Percentiles rank a stretch among this genome's conserved stretches.
Evolutionary conservation across 2,888 invertebrate genomes (phyloP).

Genomic region (Eledona agricola): DNA sequence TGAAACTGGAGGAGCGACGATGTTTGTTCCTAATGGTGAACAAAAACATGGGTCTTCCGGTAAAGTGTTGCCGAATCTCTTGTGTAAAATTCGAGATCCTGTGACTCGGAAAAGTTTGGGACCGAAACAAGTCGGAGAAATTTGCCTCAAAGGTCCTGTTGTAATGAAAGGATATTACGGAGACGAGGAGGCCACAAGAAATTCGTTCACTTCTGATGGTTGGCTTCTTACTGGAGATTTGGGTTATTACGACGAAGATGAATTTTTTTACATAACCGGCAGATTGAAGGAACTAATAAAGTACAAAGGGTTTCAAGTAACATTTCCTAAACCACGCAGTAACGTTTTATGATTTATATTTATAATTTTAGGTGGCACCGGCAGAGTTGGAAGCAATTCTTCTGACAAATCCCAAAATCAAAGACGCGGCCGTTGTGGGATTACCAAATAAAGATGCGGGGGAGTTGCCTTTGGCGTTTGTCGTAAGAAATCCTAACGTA

Average conservation of each 20-base stretch:
- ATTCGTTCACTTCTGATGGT: conserved; percentile 75
- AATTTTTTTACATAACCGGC: conserved; percentile 83
- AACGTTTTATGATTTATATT: conserved; percentile 3
- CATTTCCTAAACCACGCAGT: not conserved
- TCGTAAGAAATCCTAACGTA: conserved; percentile 69
- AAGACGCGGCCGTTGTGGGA: conserved; percentile 84
- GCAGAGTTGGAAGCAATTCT: conserved; percentile 88
- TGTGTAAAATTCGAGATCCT: conserved; percentile 61
- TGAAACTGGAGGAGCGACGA: conserved; percentile 71
- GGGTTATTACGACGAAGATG: conserved; percentile 81
- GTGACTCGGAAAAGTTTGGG: conserved; percentile 71
- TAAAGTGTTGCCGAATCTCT: conserved; percentile 67
- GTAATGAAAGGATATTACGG: conserved; percentile 78
- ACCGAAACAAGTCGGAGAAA: conserved; percentile 75
- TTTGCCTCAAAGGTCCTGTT: conserved; percentile 79
- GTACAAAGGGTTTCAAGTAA: conserved; percentile 84
- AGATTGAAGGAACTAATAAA: conserved; percentile 90
- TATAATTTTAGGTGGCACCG: conserved; percentile 71
- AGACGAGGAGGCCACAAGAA: conserved; percentile 70
- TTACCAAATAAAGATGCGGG: conserved; percentile 76
- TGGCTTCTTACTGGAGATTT: conserved; percentile 84
- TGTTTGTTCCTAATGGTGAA: conserved; percentile 54
- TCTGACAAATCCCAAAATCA: conserved; percentile 73
- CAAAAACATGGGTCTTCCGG: conserved; percentile 72
- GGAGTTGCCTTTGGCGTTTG: conserved; percentile 80